Percentiles rank a stretch among this genome's conserved stretches.
Conservation (phyloP, 2,113 vertebrate genomes). For the Periophthalmodon schlosseri region DNA sequence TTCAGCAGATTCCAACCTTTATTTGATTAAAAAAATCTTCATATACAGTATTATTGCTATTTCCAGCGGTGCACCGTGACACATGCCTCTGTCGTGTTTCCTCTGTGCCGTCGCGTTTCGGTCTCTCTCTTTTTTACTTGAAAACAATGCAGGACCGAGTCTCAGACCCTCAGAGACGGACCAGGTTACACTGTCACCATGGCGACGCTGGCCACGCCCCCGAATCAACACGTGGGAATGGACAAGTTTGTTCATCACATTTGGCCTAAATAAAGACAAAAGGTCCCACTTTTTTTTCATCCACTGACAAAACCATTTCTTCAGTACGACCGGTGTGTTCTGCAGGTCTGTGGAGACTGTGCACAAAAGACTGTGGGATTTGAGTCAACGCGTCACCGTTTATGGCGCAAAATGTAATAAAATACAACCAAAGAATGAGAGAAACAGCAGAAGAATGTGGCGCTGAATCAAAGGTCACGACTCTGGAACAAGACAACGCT, state of each 20-base stretch:
- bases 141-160: constrained; percentile 41
- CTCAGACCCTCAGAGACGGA: constrained; percentile 47
- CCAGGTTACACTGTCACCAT: constrained; percentile 53
- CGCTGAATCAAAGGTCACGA: no score
- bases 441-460: neutral
- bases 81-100: neutral
- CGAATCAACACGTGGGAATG: constrained; percentile 35
- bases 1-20: no score
- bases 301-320: neutral
- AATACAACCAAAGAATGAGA: neutral
- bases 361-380: neutral
- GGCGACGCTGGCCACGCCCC: constrained; percentile 46
- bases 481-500: no score
- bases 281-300: neutral
- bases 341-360: neutral
- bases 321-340: neutral
- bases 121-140: neutral
- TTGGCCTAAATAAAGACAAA: constrained; percentile 20
- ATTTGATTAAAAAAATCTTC: no score
- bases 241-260: constrained; percentile 37
- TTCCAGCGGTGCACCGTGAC: neutral
- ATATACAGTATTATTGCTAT: no score
- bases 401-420: neutral
- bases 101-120: neutral
- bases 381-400: neutral